Base-by-base conservation (phyloP, 2,113 vertebrate genomes). In the Chamaetylas fuelleborni region DNA sequence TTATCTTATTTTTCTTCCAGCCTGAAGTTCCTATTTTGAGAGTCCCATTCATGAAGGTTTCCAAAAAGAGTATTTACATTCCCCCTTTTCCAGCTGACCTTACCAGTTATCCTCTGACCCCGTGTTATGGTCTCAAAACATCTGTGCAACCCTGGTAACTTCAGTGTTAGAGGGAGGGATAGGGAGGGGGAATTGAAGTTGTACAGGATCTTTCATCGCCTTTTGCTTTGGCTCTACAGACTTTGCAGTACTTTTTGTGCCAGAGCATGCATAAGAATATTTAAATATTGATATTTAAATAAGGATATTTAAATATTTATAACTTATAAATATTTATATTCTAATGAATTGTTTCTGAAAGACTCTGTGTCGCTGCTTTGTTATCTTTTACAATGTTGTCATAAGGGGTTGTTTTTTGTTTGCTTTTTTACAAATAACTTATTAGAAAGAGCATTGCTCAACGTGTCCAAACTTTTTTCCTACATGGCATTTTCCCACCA, bases 61-160 rank as follows among this genome's bases (percentile, higher is more conserved):
- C 94, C 95, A 96, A 69, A 92, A 96, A 81, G 81, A 60, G 86
- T 97, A 96, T 98, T 98, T 98, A 97, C 83, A 77, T 97, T 96
- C 85, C 38, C 70, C 16, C 33, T 89, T 97, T 97, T 97, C 96
- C 95, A 98, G 22, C 81, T 96, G 91, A 96, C 94, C 97, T 95
- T 96, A 93, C 96, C 95, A 97, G 96, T 94, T 97, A 97, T 96
- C 94, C 96, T 81, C 92, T 97, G 97, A 97, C 97, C 97, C 91
- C 86, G 43, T 95, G 92, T 92, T 93, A 92, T 79, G 96, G 94
- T 74, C 76, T 96, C 93, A 97, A 98, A 97, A 94, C 94, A 97
- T 97, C 95, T 91, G 83, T 66, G 56, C 74, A 81, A 90, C 67
- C 76, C 88, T 92, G 88, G 93, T 81, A 93, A 90, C 81, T 67